A percentile compares a stretch with the other conserved stretches of the same genome.
Conservation (phyloP, 2,888 invertebrate species). For the Exephanes ischioxanthus region DNA sequence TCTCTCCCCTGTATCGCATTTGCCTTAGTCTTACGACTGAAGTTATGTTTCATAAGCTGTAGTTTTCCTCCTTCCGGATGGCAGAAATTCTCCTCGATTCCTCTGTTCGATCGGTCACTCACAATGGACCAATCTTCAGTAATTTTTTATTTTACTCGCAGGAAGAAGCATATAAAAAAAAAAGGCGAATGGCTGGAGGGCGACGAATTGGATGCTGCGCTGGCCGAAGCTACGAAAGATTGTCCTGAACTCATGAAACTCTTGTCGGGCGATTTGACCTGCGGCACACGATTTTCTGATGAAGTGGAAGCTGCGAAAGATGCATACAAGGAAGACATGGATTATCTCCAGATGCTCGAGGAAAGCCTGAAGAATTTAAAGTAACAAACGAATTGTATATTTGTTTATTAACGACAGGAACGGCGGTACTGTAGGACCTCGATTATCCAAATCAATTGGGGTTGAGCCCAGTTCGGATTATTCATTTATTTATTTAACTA, state of each 20-base stretch:
- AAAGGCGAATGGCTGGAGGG: constrained; percentile 77
- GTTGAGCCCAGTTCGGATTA: constrained; percentile 61
- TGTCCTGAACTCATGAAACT: constrained; percentile 78
- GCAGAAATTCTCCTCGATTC: background rate
- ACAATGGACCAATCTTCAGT: background rate
- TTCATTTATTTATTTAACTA: too few species aligned
- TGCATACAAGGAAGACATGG: constrained; percentile 73
- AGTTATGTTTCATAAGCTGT: background rate
- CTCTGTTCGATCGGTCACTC: background rate
- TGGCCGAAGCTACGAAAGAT: constrained; percentile 75
- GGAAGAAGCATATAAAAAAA: constrained; percentile 75
- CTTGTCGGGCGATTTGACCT: constrained; percentile 67
- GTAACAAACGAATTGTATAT: constrained; percentile 70
- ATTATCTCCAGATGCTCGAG: constrained; percentile 75
- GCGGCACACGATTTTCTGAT: constrained; percentile 64
- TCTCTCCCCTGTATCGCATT: too few species aligned
- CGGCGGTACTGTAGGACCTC: background rate
- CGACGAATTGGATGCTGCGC: constrained; percentile 75
- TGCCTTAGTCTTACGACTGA: too few species aligned
- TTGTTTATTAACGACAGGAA: constrained; percentile 17
- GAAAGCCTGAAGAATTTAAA: constrained; percentile 75
- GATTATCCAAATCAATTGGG: too few species aligned
- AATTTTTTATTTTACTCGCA: constrained; percentile 60
- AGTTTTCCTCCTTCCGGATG: background rate
- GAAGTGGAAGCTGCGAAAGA: constrained; percentile 74